phyloP scores from a whole-genome alignment of 1,140 invertebrate species.

The Epicauta chinensis region DNA sequence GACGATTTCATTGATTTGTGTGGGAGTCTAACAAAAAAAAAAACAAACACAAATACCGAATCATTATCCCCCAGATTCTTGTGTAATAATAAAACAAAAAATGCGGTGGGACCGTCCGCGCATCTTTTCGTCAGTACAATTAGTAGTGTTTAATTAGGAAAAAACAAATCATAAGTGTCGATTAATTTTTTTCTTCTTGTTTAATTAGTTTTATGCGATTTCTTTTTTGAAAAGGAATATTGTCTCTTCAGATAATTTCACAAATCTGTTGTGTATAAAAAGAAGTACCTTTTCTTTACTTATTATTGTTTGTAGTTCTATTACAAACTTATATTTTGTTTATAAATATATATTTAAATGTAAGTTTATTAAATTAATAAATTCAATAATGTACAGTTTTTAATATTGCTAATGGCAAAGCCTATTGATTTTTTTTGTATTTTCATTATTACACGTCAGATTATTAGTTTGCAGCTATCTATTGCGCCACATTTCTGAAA shows the following conservation, averaged over 20 bases:
- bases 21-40: too few species aligned
- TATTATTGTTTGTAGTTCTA: conserved; percentile 14
- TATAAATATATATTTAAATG: conserved; percentile 16
- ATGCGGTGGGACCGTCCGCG: conserved; percentile 15
- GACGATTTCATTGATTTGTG: too few species aligned
- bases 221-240: too few species aligned
- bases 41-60: too few species aligned
- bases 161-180: conserved; percentile 10
- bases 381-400: not conserved
- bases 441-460: too few species aligned
- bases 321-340: conserved; percentile 11
- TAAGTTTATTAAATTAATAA: conserved; percentile 16
- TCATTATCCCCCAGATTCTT: too few species aligned
- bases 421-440: too few species aligned
- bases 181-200: conserved; percentile 5
- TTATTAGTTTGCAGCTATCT: too few species aligned
- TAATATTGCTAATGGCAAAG: too few species aligned
- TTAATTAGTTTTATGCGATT: not conserved
- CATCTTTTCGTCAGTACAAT: conserved; percentile 16
- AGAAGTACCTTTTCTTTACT: conserved; percentile 5
- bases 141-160: conserved; percentile 12
- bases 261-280: conserved; percentile 11
- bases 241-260: too few species aligned
- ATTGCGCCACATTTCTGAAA: too few species aligned
- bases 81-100: not conserved